A percentile compares a stretch with the other conserved stretches of the same genome.
Conservation (phyloP, 2,113 vertebrate species). For the Paracanthobrama guichenoti region DNA sequence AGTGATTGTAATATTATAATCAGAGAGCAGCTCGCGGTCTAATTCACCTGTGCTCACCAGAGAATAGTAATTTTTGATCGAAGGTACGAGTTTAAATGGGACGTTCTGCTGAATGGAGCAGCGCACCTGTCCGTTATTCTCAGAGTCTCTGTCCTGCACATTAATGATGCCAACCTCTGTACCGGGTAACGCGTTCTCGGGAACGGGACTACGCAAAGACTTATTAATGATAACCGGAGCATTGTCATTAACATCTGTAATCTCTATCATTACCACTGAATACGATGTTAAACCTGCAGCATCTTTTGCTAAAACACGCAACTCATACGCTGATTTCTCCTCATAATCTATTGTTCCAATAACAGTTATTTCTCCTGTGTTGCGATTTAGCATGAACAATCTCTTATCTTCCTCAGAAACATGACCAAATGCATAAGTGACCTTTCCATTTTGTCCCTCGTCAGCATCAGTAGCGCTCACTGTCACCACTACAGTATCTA, state of each 20-base stretch:
- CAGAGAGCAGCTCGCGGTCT: conserved; percentile 67
- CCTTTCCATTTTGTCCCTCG: conserved; percentile 62
- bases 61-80: conserved; percentile 69
- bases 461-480: conserved; percentile 9
- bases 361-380: conserved; percentile 32
- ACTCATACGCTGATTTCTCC: neutral
- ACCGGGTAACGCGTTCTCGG: conserved; percentile 58
- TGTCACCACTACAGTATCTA: neutral
- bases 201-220: conserved; percentile 61
- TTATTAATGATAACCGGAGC: conserved; percentile 67
- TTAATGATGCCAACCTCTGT: too few species aligned
- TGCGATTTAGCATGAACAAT: neutral
- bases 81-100: conserved; percentile 75
- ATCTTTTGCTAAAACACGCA: conserved; percentile 72
- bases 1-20: conserved; percentile 56
- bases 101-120: conserved; percentile 68
- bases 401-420: conserved; percentile 27
- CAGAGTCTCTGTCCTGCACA: too few species aligned
- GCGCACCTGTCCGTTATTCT: too few species aligned
- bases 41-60: conserved; percentile 60
- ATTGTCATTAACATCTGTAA: conserved; percentile 79
- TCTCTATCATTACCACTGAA: conserved; percentile 66
- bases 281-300: conserved; percentile 66
- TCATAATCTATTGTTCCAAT: conserved; percentile 52
- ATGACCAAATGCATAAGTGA: conserved; percentile 65